Conservation (phyloP, 2,888 invertebrate genomes). For the Meiosimyza decipiens region DNA sequence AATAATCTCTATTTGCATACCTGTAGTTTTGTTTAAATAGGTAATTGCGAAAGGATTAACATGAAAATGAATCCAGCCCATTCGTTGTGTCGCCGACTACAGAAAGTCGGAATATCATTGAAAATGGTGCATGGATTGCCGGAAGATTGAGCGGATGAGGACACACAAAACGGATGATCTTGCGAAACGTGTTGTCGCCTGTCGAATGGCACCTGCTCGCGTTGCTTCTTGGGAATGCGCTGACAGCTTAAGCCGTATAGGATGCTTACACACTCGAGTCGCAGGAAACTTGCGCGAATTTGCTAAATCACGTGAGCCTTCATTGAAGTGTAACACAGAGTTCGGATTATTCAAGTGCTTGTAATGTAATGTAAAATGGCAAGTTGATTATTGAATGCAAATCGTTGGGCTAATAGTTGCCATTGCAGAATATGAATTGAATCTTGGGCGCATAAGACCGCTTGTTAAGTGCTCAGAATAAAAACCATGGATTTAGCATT, state of each 20-base stretch:
- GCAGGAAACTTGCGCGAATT: constrained; percentile 55
- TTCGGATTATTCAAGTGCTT: constrained; percentile 52
- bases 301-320: constrained; percentile 50
- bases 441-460: constrained; percentile 37
- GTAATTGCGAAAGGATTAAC: constrained; percentile 62
- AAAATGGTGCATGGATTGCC: constrained; percentile 25
- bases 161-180: constrained; percentile 30
- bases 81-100: constrained; percentile 36
- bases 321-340: constrained; percentile 44
- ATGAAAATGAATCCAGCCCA: constrained; percentile 52
- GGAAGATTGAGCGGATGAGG: constrained; percentile 39
- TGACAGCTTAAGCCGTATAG: neutral
- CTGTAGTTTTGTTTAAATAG: constrained; percentile 60
- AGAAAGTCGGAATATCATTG: constrained; percentile 5
- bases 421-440: constrained; percentile 40
- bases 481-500: constrained; percentile 37
- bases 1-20: constrained; percentile 63
- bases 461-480: constrained; percentile 43
- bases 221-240: constrained; percentile 3
- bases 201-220: constrained; percentile 40
- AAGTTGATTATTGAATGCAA: neutral
- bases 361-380: no score
- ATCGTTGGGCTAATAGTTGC: constrained; percentile 28
- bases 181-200: constrained; percentile 29
- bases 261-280: constrained; percentile 16